A percentile compares a stretch with the other conserved stretches of the same genome.
These are phyloP conservation scores for Syrphus vitripennis DNA, from an alignment of 2,888 invertebrate species.

Conservation along the genomic window DNA sequence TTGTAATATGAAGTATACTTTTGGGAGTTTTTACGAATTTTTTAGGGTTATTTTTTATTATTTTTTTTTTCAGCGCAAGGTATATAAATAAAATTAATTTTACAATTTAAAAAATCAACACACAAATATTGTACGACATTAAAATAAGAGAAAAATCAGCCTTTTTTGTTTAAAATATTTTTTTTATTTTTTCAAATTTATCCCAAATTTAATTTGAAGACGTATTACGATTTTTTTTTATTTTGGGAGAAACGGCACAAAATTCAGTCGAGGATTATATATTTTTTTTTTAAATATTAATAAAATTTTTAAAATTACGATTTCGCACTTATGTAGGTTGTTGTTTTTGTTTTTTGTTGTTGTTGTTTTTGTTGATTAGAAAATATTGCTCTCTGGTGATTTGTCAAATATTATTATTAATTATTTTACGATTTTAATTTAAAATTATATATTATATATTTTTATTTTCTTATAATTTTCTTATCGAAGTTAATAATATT, in stretches of 20 bases:
- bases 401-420: conserved; percentile 36
- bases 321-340: conserved; percentile 25
- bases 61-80: conserved; percentile 51
- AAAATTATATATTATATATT: background rate
- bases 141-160: conserved; percentile 80
- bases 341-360: background rate
- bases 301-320: background rate
- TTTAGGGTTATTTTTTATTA: conserved; percentile 20
- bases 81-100: conserved; percentile 63
- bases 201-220: conserved; percentile 48
- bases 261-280: conserved; percentile 71
- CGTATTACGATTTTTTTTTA: conserved; percentile 21
- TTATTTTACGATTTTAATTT: background rate
- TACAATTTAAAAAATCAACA: conserved; percentile 61
- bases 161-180: conserved; percentile 76
- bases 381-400: conserved; percentile 69
- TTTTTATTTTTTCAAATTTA: conserved; percentile 11
- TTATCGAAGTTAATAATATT: conserved; percentile 60
- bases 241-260: conserved; percentile 66
- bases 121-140: conserved; percentile 79
- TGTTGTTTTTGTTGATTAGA: background rate
- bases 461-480: conserved; percentile 6
- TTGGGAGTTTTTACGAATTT: conserved; percentile 35
- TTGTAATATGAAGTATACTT: background rate
- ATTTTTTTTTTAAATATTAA: conserved; percentile 28